These are phyloP conservation scores for Trichoplusia ni DNA, from an alignment of 1,140 invertebrate genomes.

Conservation along the genomic window DNA sequence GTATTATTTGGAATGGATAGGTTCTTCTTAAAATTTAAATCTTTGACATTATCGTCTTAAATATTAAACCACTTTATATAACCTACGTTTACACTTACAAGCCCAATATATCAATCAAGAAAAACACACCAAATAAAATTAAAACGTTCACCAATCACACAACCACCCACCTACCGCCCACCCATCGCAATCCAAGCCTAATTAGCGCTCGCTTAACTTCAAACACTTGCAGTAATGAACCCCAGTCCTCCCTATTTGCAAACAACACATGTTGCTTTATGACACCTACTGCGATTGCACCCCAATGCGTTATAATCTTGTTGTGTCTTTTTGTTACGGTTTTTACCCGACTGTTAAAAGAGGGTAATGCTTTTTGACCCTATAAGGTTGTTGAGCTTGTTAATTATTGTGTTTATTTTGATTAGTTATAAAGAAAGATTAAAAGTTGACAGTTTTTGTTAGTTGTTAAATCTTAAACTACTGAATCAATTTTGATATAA, in stretches of 20 bases:
- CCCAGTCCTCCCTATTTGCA: slow-evolving; percentile 5
- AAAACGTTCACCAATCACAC: not conserved
- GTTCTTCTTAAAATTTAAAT: too few species aligned
- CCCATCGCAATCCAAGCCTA: not conserved
- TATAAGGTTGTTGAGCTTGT: too few species aligned
- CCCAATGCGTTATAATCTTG: not conserved
- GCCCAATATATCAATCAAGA: not conserved
- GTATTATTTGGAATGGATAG: too few species aligned
- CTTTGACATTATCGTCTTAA: not conserved
- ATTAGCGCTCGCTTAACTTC: not conserved
- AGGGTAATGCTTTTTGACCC: not conserved
- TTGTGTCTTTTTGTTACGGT: not conserved
- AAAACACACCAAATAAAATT: not conserved
- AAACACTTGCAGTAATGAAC: not conserved
- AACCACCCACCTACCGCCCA: too few species aligned
- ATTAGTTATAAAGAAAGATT: too few species aligned
- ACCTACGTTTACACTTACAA: too few species aligned
- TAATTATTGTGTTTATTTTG: not conserved
- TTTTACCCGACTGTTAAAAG: not conserved
- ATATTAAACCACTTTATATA: too few species aligned
- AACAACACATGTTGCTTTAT: not conserved
- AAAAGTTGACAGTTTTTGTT: too few species aligned
- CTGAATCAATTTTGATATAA: too few species aligned
- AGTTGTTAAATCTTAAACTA: too few species aligned
- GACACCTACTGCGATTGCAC: not conserved